Evolutionary conservation across 1,140 invertebrate species (phyloP), one percentile per base, ranked within the genome.

Genomic region (Pseudomyrmex sp.): DNA sequence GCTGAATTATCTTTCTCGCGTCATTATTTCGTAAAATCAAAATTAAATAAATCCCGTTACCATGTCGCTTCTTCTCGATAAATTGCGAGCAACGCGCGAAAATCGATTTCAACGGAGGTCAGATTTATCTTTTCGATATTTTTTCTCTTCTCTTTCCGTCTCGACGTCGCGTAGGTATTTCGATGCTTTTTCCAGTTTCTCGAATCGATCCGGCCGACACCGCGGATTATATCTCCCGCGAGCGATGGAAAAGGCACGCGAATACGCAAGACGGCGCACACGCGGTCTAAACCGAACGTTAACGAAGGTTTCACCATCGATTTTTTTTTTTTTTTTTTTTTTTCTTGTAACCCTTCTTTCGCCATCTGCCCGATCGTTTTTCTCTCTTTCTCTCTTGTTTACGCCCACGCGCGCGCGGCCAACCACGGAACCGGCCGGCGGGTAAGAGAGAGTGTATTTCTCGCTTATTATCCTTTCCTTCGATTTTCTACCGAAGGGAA

Each of bases 391-490:
- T 69, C 58, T 63, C 90, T 88, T 83, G 77, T 62, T 82, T 88
- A 91, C 91, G 90, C 92, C 92, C 92, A 92, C 91, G 89, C 86
- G 88, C 87, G 83, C 85, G 80, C 68, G 61, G 74, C 83, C 76
- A 86, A 86, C 84, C 61, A 89, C 84, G 88, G 83, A 89, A 89
- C 88, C 88, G 84, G 88, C 88, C 88, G 88, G 82, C 85, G 88
- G 90, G 85, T 86, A 84, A 86, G 89, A 86, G 84, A 88, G 86
- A 90, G 89, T 90, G 91, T 92, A 93, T 93, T 93, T 93, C 93
- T 93, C 89, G 92, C 92, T 94, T 93, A 93, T 94, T 94, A 93
- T 93, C 92, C 90, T 92, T 93, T 92, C 91, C 92, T 92, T 91
- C 90, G 92, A 92, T 92, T 93, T 93, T 85, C 90, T 89, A 89